Conservation (phyloP, 1,140 invertebrate species). For the Acromyrmex charruanus region DNA sequence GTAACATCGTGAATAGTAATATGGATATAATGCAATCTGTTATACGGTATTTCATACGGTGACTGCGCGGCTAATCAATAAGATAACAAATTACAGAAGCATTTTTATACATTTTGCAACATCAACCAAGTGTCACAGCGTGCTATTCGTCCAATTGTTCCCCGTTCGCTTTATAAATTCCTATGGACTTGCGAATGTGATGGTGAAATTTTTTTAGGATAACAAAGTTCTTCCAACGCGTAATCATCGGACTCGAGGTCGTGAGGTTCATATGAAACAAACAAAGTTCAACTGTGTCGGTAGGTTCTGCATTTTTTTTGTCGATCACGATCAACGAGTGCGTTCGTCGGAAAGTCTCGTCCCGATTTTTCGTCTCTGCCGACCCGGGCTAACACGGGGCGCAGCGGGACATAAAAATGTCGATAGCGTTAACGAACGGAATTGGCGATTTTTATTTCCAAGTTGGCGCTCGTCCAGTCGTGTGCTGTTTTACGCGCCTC, state of each 20-base stretch:
- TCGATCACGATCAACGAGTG: constrained; percentile 40
- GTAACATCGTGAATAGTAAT: constrained; percentile 10
- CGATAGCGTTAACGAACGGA: constrained; percentile 77
- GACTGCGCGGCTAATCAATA: neutral
- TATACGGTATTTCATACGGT: neutral
- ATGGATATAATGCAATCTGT: constrained; percentile 18
- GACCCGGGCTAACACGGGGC: constrained; percentile 46
- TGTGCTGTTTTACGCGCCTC: constrained; percentile 71
- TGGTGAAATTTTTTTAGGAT: neutral
- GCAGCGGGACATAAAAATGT: constrained; percentile 73
- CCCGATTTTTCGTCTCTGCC: constrained; percentile 65
- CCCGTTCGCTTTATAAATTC: neutral
- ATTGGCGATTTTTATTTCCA: constrained; percentile 77
- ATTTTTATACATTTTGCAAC: neutral
- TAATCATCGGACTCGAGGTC: constrained; percentile 21
- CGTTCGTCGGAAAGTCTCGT: constrained; percentile 43
- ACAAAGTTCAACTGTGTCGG: constrained; percentile 26
- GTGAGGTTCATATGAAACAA: constrained; percentile 30
- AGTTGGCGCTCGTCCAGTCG: constrained; percentile 75
- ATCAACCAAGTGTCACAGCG: neutral
- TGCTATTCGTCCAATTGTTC: neutral
- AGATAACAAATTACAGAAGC: neutral
- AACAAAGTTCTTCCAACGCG: constrained; percentile 45
- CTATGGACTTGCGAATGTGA: neutral
- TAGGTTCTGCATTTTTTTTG: constrained; percentile 19